A percentile compares a stretch with the other conserved stretches of the same genome.
Evolutionary conservation across 2,113 vertebrate species (phyloP).

Genomic region (Alethe diademata): DNA sequence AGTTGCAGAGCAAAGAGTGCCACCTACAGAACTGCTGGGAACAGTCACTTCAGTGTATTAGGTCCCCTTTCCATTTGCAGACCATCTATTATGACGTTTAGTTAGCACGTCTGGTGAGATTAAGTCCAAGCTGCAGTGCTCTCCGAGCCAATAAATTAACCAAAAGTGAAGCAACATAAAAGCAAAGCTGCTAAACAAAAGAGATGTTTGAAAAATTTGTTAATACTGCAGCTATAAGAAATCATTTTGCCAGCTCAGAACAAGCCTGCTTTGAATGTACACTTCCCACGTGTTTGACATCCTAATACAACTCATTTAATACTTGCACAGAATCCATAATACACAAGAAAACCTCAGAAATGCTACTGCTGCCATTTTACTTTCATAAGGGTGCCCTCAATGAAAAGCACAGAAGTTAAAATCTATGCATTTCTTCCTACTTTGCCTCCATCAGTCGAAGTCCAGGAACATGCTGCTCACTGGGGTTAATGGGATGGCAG

Average conservation of each 20-base stretch:
- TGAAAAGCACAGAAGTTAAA: not conserved
- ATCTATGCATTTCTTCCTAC: not conserved
- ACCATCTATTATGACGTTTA: not conserved
- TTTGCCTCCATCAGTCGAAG: not conserved
- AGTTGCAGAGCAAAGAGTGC: slow-evolving; percentile 49
- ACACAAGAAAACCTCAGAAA: not conserved
- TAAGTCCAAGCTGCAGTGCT: not conserved
- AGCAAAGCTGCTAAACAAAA: not conserved
- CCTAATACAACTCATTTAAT: not conserved
- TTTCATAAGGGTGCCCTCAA: not conserved
- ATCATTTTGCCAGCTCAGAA: not conserved
- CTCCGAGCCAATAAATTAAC: not conserved
- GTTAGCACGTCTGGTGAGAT: not conserved
- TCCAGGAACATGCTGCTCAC: not conserved
- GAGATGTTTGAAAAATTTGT: not conserved
- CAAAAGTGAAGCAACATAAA: not conserved
- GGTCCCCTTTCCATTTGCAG: not conserved
- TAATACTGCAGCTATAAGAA: not conserved
- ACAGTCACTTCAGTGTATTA: not conserved
- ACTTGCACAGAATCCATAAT: not conserved
- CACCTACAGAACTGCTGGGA: slow-evolving; percentile 51
- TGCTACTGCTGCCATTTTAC: not conserved
- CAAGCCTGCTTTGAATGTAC: not conserved
- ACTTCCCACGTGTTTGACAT: not conserved
- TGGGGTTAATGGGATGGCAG: slow-evolving; percentile 24